Conservation (phyloP, 2,888 invertebrate species). For the Lapara coniferarum region DNA sequence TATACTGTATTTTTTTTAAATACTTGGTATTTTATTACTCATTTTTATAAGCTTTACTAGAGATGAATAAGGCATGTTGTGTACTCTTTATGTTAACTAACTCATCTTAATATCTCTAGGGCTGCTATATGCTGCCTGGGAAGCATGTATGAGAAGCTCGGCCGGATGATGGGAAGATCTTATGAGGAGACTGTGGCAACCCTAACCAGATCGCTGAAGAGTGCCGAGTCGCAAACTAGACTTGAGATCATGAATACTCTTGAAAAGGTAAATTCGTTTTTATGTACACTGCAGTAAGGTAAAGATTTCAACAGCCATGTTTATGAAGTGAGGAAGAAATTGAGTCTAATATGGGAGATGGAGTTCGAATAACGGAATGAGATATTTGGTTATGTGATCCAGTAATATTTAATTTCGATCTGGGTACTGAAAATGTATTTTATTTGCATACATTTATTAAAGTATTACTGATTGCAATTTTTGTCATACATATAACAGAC, state of each 20-base stretch:
- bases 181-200: conserved; percentile 99
- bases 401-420: background rate
- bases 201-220: conserved; percentile 94
- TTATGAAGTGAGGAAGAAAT: too few species aligned
- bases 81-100: background rate
- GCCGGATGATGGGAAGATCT: conserved; percentile 99
- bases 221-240: conserved; percentile 97
- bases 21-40: too few species aligned
- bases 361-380: too few species aligned
- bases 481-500: too few species aligned
- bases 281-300: background rate
- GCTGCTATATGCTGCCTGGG: conserved; percentile 98
- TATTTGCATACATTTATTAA: background rate
- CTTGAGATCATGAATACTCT: conserved; percentile 98
- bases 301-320: too few species aligned
- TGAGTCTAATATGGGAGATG: too few species aligned
- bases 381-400: too few species aligned
- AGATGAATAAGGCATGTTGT: background rate
- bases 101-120: conserved; percentile 74
- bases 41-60: background rate
- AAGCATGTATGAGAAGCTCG: conserved; percentile 98
- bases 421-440: too few species aligned
- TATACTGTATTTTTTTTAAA: background rate
- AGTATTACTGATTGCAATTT: background rate
- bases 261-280: conserved; percentile 88